These are phyloP conservation scores for Neocloeon triangulifer DNA, from an alignment of 1,140 invertebrate genomes.

Conservation along the genomic window DNA sequence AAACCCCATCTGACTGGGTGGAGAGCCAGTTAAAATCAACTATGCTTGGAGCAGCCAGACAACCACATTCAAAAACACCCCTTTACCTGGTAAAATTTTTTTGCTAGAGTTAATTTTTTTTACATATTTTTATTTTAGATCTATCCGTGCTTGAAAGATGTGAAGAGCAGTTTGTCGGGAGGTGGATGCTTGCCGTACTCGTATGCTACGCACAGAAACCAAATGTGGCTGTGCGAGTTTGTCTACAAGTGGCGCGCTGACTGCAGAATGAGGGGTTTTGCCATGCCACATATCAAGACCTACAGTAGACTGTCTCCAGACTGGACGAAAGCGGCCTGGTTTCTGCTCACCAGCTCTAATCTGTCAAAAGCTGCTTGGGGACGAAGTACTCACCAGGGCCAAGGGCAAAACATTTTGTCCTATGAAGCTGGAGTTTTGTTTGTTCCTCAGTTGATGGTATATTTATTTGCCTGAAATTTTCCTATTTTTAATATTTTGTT, in stretches of 20 bases:
- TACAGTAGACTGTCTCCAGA: constrained; percentile 57
- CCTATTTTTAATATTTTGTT: constrained; percentile 11
- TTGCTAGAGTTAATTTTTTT: background rate
- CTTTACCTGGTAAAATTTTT: no score
- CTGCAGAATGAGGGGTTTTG: constrained; percentile 34
- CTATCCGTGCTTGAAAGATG: constrained; percentile 58
- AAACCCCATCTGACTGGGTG: constrained; percentile 43
- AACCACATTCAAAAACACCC: no score
- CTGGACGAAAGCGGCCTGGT: constrained; percentile 42
- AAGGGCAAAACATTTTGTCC: constrained; percentile 50
- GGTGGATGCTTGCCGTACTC: constrained; percentile 81
- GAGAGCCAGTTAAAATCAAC: constrained; percentile 35
- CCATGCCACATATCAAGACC: constrained; percentile 86
- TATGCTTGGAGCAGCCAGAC: constrained; percentile 19
- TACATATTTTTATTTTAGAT: constrained; percentile 15
- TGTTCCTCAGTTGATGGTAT: constrained; percentile 62
- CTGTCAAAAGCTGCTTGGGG: constrained; percentile 94
- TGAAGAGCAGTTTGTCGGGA: constrained; percentile 63
- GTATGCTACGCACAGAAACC: constrained; percentile 54
- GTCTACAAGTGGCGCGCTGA: constrained; percentile 75
- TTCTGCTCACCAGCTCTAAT: constrained; percentile 78
- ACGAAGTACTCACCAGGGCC: constrained; percentile 33
- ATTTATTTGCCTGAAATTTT: constrained; percentile 16
- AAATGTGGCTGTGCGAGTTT: constrained; percentile 54
- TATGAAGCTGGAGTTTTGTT: constrained; percentile 86